Percentiles rank a stretch among this genome's conserved stretches.
Conservation (phyloP, 2,888 invertebrate species). For the Caenorhabditis japonica region DNA sequence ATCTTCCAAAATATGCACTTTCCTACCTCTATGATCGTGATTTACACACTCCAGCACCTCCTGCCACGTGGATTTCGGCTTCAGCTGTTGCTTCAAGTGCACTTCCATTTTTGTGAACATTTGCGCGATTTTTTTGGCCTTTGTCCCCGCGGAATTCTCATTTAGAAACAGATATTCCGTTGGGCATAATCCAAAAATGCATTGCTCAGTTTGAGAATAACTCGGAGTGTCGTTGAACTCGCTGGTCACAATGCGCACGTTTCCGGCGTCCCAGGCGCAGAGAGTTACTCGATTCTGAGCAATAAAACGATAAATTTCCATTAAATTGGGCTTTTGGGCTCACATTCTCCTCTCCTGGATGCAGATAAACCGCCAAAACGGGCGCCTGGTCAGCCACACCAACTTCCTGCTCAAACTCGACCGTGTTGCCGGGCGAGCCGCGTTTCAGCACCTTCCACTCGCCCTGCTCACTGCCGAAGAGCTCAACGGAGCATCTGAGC, state of each 20-base stretch:
- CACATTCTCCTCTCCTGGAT: slow-evolving; percentile 58
- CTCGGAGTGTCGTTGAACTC: slow-evolving; percentile 65
- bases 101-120: slow-evolving; percentile 54
- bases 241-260: slow-evolving; percentile 60
- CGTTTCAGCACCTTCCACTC: slow-evolving; percentile 60
- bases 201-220: slow-evolving; percentile 63
- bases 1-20: too few species aligned
- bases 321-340: neutral
- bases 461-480: slow-evolving; percentile 58
- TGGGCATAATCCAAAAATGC: slow-evolving; percentile 45
- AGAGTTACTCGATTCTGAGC: slow-evolving; percentile 60
- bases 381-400: slow-evolving; percentile 62
- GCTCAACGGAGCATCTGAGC: slow-evolving; percentile 63
- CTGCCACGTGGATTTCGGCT: slow-evolving; percentile 31
- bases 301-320: slow-evolving; percentile 9
- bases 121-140: slow-evolving; percentile 26
- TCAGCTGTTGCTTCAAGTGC: slow-evolving; percentile 29
- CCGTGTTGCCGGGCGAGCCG: slow-evolving; percentile 66
- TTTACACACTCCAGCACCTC: slow-evolving; percentile 28
- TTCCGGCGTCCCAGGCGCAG: slow-evolving; percentile 63
- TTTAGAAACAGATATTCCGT: slow-evolving; percentile 38
- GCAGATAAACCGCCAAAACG: slow-evolving; percentile 58
- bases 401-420: slow-evolving; percentile 68
- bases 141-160: neutral
- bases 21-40: slow-evolving; percentile 19